A percentile compares a stretch with the other conserved stretches of the same genome.
Conservation (phyloP, 23 tunicate genomes). For the Ciona savignyi region DNA sequence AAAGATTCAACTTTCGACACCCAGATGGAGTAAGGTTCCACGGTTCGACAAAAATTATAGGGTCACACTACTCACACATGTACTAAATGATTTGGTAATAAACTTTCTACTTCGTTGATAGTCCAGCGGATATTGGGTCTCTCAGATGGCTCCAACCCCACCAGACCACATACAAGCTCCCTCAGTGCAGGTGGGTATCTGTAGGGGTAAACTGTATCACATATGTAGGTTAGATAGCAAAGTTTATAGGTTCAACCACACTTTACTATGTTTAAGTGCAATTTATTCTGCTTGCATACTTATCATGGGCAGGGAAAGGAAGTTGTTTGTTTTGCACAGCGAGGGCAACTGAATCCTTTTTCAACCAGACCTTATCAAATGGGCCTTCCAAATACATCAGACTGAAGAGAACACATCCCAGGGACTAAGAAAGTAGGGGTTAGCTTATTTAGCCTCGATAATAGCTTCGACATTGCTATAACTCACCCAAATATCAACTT, state of each 20-base stretch:
- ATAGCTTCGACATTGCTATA: neutral
- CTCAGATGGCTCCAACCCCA: constrained; percentile 46
- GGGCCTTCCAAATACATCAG: constrained; percentile 96
- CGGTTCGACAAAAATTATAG: no score
- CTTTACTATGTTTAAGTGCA: no score
- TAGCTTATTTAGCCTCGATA: no score
- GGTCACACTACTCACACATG: no score
- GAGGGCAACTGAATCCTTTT: constrained; percentile 88
- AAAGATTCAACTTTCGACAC: no score
- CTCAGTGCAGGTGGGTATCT: constrained; percentile 32
- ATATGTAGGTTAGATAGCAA: neutral
- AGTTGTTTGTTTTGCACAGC: constrained; percentile 82
- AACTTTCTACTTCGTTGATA: constrained; percentile 26
- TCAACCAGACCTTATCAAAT: constrained; percentile 92
- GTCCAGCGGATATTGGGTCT: constrained; percentile 54
- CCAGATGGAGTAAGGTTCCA: no score
- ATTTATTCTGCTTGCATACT: no score
- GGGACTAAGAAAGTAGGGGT: constrained; percentile 81
- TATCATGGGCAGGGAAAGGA: constrained; percentile 44
- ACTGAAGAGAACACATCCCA: constrained; percentile 87
- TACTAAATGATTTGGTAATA: neutral
- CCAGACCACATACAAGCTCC: constrained; percentile 21
- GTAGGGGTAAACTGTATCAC: neutral
- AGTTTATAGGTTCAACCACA: no score
- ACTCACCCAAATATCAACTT: constrained; percentile 92